Evolutionary conservation across 2,113 vertebrate genomes (phyloP), one percentile per base, ranked within the genome.

Genomic region (Cathartes aura): DNA sequence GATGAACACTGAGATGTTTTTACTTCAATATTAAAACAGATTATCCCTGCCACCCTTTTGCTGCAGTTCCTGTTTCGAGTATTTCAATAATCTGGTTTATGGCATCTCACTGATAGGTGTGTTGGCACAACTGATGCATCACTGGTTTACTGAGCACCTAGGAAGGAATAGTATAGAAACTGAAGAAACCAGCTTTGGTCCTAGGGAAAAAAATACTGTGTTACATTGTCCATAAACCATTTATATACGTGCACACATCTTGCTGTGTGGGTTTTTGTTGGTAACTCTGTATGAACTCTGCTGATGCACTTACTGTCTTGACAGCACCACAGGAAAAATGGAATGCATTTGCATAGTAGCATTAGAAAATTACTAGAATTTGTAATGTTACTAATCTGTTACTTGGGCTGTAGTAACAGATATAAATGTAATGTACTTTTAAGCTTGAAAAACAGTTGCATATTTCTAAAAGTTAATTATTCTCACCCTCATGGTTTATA

Each of bases 21-120:
- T 72, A 38, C 14, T 89, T 58, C 27, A n/a, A 0, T 43, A 14
- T n/a, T 83, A 60, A 64, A 90, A 34, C 3, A 0, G 0, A 1
- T 47, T 76, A 16, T 40, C 11, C 4, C 13, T 66, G 56, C n/a
- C 16, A 12, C 18, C 10, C 9, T 76, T 76, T 7, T 0, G 9
- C 55, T 87, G 24, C 22, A 45, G 20, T 55, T 96, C 5, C 42
- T 72, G 23, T 34, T 48, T n/a, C 0, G 0, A 20, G 12, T 72
- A 43, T 90, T 86, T 80, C 23, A 17, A 30, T 70, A 20, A 14
- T 30, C 4, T 43, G 19, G 15, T 89, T 63, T 86, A 7, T n/a
- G 59, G 42, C 32, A n/a, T 63, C 32, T 64, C 24, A 4, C 8
- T 21, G 30, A 16, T 23, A 36, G 30, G 52, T 42, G 17, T 50